Percentiles rank a stretch among this genome's conserved stretches.
These are phyloP conservation scores for Spea bombifrons DNA, from an alignment of 2,113 vertebrate species.

Conservation along the genomic window DNA sequence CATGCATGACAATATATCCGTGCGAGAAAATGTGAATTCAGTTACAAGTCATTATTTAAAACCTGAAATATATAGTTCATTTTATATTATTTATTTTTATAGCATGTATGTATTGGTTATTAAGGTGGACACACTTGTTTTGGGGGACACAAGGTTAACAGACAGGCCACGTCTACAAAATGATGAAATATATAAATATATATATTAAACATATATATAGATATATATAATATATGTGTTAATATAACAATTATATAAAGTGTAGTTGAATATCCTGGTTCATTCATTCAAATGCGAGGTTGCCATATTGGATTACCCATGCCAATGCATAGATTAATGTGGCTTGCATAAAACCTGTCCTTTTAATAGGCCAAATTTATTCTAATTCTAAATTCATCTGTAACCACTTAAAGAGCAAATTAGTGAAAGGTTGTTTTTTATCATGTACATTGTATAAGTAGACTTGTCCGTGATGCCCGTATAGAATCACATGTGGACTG, in stretches of 20 bases:
- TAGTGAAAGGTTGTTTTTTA: no score
- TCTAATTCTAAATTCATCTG: no score
- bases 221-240: neutral
- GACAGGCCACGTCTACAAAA: neutral
- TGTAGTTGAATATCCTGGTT: neutral
- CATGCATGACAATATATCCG: slow-evolving; percentile 13
- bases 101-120: slow-evolving; percentile 27
- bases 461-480: no score
- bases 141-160: neutral
- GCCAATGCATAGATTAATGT: neutral
- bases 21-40: slow-evolving; percentile 30
- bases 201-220: slow-evolving; percentile 11
- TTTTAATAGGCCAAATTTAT: no score
- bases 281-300: neutral
- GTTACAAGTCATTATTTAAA: slow-evolving; percentile 6
- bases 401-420: no score
- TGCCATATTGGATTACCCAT: slow-evolving; percentile 25
- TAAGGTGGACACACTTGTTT: slow-evolving; percentile 14
- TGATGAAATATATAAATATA: slow-evolving; percentile 30
- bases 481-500: no score
- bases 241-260: neutral
- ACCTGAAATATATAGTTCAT: slow-evolving; percentile 15
- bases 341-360: no score
- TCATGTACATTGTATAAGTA: no score
- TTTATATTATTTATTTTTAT: slow-evolving; percentile 38